Base-by-base conservation (phyloP, 2,797 vertebrate species). In the Monodelphis domestica region DNA sequence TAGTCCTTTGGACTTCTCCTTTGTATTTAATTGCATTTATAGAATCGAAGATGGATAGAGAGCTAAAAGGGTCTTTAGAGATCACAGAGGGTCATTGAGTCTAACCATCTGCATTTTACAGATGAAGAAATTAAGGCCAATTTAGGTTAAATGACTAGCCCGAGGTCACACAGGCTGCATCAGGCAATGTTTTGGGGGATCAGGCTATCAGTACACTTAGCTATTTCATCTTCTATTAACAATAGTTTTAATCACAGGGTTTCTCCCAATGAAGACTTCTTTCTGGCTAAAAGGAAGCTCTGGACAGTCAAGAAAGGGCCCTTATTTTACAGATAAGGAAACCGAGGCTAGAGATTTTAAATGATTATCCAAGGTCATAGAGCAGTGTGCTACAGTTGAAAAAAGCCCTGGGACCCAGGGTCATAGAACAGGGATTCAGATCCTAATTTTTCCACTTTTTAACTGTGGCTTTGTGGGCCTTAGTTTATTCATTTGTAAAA, bases 221-320 rank as follows among this genome's bases (percentile, higher is more conserved):
- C 54, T 53, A 5, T 53, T 93, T 30, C 91, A 55, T 57, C 29
- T 38, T 93, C 33, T 50, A 50, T 33, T 88, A 88, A 33, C 50
- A 53, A 30, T 17, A n/a, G n/a, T 50, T 78, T 38, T 33, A 45
- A 50, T 52, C 88, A 87, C 51, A 87, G 88, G 1, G 55, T 93
- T 30, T 84, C 93, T 94, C 78, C 87, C 54, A 21, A 21, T 91
- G 54, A 94, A 84, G 70, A 93, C 38, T 89, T 54, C 78, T 14
- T 30, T 29, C 63, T 91, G 45, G 88, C 57, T 54, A n/a, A 78
- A 95, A 89, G 63, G 93, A 91, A 91, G 15, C 9, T n/a, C 59
- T 63, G n/a, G 95, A 54, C 6, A 89, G 38, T 17, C 17, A 10
- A 89, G 91, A 57, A 9, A 6, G 57, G 4, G 17, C 91, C 30